Evolutionary conservation across 2,888 invertebrate genomes (phyloP), one percentile per base, ranked within the genome.

Genomic region (Drosophila nr. fundita): DNA sequence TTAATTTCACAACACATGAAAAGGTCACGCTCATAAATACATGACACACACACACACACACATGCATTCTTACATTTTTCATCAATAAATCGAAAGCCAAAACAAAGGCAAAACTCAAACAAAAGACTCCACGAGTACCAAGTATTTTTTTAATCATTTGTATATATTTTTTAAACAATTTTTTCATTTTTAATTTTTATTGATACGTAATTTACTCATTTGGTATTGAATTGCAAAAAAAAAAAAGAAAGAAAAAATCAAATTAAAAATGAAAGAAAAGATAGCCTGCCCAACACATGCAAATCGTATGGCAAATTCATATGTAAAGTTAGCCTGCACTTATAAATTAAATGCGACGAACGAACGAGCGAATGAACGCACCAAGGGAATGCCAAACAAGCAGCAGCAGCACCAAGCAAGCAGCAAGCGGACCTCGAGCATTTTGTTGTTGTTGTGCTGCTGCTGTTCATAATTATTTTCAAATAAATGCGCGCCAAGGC

Each of bases 401-500:
- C 27, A 40, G 38, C 45, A 38, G 27, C 21, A 36, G 21, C 29
- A 52, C 24, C 24, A 24, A 24, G 48, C 62, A 34, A 29, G 30
- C 30, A 8, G 30, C 49, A 30, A 55, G 40, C 62, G 54, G 45
- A 64, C 64, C 72, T 72, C 73, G 73, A 60, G 57, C 61, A 59
- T 59, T 61, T 50, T 67, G 32, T 65, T 53, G 6, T 52, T 55
- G 50, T 54, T 27, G 45, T 38, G 27, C 27, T 18, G 27, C 29
- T 50, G 29, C 18, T 62, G 48, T 64, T 87, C 79, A 85, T 86
- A 86, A 86, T 86, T 75, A 84, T 87, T 83, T 87, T 87, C 75
- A 81, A 86, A 89, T 78, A 90, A 89, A 89, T 82, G 79, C 89
- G 72, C 87, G 84, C 83, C 87, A 90, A 87, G 87, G 90, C 90